Percentiles rank a stretch among this genome's conserved stretches.
Conservation (phyloP, 2,113 vertebrate genomes). For the Xyliphius kryptos region DNA sequence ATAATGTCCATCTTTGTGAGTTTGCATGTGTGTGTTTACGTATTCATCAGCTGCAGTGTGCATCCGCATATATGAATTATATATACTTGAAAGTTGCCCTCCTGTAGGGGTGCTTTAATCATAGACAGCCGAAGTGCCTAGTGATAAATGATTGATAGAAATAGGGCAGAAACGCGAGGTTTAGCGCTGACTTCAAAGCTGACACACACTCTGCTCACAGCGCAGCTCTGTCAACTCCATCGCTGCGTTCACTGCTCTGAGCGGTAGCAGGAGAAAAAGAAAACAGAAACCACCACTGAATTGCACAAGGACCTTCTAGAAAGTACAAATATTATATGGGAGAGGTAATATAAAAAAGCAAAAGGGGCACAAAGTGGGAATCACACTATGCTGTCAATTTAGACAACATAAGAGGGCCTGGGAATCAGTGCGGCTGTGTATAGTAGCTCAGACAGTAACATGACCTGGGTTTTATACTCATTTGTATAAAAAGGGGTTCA, state of each 20-base stretch:
- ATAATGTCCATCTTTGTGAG: slow-evolving; percentile 10
- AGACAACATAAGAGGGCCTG: slow-evolving; percentile 10
- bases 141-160: slow-evolving; percentile 75
- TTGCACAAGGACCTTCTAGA: slow-evolving; percentile 49
- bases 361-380: slow-evolving; percentile 46
- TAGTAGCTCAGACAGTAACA: slow-evolving; percentile 39
- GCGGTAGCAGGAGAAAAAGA: slow-evolving; percentile 29
- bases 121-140: slow-evolving; percentile 60
- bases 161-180: slow-evolving; percentile 60
- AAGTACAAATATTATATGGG: slow-evolving; percentile 54
- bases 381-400: slow-evolving; percentile 19
- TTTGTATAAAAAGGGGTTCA: neutral
- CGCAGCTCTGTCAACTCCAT: slow-evolving; percentile 47
- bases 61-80: slow-evolving; percentile 62
- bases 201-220: slow-evolving; percentile 45
- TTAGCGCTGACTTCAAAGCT: slow-evolving; percentile 65
- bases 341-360: slow-evolving; percentile 52
- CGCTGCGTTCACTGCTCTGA: slow-evolving; percentile 38
- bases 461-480: slow-evolving; percentile 33
- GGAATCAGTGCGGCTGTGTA: slow-evolving; percentile 17
- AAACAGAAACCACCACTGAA: slow-evolving; percentile 42
- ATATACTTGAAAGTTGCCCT: slow-evolving; percentile 64
- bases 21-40: slow-evolving; percentile 20
- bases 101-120: slow-evolving; percentile 66
- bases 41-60: slow-evolving; percentile 30